phyloP scores from a whole-genome alignment of 2,113 vertebrate species.

The Dicerorhinus sumatrensis region DNA sequence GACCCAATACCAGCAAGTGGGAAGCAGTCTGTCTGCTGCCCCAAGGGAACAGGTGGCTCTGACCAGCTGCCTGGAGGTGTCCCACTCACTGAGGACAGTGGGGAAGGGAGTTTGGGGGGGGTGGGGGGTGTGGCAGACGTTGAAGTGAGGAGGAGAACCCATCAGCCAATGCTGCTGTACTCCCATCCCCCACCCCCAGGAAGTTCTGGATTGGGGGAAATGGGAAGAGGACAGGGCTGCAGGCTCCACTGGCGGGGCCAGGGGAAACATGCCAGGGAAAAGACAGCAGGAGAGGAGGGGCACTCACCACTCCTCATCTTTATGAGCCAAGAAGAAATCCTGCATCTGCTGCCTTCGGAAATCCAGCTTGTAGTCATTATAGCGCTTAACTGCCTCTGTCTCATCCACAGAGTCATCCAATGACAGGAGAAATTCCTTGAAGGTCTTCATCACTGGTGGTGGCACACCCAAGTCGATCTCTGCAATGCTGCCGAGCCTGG shows the following conservation, averaged over 20 bases:
- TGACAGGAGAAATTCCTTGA: conserved; percentile 95
- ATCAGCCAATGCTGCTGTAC: conserved; percentile 64
- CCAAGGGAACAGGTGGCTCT: conserved; percentile 70
- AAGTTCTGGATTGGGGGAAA: conserved; percentile 47
- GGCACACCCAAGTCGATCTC: conserved; percentile 93
- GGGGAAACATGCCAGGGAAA: conserved; percentile 56
- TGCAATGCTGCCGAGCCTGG: conserved; percentile 94
- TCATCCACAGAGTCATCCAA: conserved; percentile 96
- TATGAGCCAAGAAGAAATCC: conserved; percentile 96
- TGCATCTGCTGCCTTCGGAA: conserved; percentile 97
- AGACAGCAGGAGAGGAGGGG: background rate
- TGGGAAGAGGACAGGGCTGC: conserved; percentile 54
- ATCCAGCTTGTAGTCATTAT: conserved; percentile 96
- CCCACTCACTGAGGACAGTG: conserved; percentile 58
- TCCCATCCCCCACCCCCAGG: conserved; percentile 75
- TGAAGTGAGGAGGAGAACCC: conserved; percentile 71
- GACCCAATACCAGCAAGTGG: conserved; percentile 64
- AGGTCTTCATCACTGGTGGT: conserved; percentile 94
- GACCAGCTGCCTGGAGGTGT: conserved; percentile 73
- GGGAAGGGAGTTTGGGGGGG: conserved; percentile 57
- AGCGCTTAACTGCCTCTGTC: conserved; percentile 95
- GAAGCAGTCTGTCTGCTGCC: conserved; percentile 57
- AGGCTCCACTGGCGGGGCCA: conserved; percentile 62
- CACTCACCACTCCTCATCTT: conserved; percentile 97
- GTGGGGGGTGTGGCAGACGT: background rate